Evolutionary conservation across 2,797 vertebrate genomes (phyloP), one percentile per base, ranked within the genome.

Genomic region (Gymnothorax javanicus): DNA sequence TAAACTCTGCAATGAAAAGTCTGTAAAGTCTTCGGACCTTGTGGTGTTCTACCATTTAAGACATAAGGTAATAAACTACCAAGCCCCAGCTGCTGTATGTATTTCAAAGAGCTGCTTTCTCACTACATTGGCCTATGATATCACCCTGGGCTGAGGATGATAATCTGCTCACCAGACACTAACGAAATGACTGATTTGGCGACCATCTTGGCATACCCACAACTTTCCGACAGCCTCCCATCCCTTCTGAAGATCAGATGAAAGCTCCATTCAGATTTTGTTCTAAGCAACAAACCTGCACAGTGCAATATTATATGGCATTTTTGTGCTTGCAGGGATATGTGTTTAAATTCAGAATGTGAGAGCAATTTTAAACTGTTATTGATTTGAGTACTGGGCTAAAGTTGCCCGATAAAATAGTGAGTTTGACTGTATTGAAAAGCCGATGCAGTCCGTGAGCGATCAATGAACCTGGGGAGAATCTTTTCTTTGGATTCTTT

Each of bases 161-260:
- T 69, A 54, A 85, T 84, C n/a, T 84, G 43, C 82, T 64, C 82
- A 33, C 57, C 23, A 59, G 62, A 20, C 27, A 67, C 9, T 69
- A 43, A 6, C 13, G 9, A 43, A 8, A 50, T 43, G 33, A 85
- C 56, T 85, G 84, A 85, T 69, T 25, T 9, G 64, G 84, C 13
- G 11, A 64, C 64, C 64, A 56, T 69, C 85, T 67, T 52, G 43
- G n/a, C 79, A 83, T 3, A 54, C 23, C 64, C 73, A 64, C 20
- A 58, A 50, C 56, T 20, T 75, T 82, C 82, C 86, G 7, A 50
- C 58, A 57, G 54, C 54, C n/a, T 57, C 5, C 3, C 20, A 0
- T 71, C 54, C 86, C 62, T 62, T 17, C n/a, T 7, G 50, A 54
- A 33, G 54, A 58, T 84, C 56, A 15, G 1, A 15, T 83, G 54